Evolutionary conservation across 1,140 invertebrate species (phyloP).

Genomic region (Atta cephalotes): DNA sequence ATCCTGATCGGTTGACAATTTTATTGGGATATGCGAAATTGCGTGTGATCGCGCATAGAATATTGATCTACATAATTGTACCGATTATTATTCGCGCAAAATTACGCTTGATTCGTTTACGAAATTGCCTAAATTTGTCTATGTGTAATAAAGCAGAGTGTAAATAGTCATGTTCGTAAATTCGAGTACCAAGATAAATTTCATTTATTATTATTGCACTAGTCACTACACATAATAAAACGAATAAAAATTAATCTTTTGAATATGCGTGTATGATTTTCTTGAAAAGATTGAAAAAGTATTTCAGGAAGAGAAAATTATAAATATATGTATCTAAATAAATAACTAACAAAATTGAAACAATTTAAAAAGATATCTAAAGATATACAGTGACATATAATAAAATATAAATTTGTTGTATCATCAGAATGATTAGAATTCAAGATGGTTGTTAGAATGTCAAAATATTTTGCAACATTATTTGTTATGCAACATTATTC

Average conservation of each 20-base stretch:
- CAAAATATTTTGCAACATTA: too few relatives aligned
- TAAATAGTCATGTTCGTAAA: neutral
- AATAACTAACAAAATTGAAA: too few relatives aligned
- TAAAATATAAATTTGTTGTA: too few relatives aligned
- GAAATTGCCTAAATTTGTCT: neutral
- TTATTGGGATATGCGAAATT: constrained; percentile 32
- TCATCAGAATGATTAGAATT: too few relatives aligned
- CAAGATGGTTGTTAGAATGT: too few relatives aligned
- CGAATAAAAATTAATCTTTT: neutral
- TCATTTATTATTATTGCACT: neutral
- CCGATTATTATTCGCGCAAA: neutral
- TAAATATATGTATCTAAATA: too few relatives aligned
- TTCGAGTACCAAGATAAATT: neutral
- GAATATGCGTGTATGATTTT: neutral
- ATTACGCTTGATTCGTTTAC: neutral
- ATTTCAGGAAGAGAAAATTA: too few relatives aligned
- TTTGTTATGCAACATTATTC: too few relatives aligned
- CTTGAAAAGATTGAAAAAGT: neutral
- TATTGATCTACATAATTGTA: constrained; percentile 49
- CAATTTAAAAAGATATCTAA: too few relatives aligned
- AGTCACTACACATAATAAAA: neutral
- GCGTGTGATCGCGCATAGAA: constrained; percentile 45
- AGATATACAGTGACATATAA: too few relatives aligned
- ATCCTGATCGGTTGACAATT: constrained; percentile 51
- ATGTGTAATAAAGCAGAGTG: neutral